Percentiles rank a stretch among this genome's conserved stretches.
Evolutionary conservation across 2,797 vertebrate genomes (phyloP).

Genomic region (Xenops minutus): DNA sequence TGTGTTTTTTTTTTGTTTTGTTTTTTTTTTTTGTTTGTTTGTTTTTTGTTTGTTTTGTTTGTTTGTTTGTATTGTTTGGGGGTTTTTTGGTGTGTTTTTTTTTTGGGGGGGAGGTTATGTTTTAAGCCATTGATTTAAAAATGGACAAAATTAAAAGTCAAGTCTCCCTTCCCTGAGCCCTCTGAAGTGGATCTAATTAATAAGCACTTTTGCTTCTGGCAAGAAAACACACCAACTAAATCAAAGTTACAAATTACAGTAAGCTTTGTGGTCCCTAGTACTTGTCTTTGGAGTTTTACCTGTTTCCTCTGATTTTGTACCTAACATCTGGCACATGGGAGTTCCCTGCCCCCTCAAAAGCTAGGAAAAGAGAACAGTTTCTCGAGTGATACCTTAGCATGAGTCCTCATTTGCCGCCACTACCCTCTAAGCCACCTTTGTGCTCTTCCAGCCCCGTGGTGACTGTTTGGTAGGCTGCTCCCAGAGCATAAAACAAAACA

Average conservation of each 20-base stretch:
- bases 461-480: not conserved
- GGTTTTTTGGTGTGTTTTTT: too few species aligned
- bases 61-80: not conserved
- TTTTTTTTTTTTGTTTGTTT: not conserved
- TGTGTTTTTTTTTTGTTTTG: not conserved
- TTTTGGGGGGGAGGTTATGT: too few species aligned
- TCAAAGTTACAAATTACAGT: not conserved
- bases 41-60: not conserved
- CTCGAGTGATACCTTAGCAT: not conserved
- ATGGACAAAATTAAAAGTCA: not conserved
- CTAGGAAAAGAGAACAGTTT: not conserved
- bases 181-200: not conserved
- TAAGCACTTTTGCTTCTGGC: not conserved
- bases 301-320: not conserved
- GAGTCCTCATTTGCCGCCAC: not conserved
- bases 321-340: not conserved
- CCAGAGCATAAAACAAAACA: constrained; percentile 32
- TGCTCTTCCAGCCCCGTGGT: not conserved
- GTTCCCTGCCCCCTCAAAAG: not conserved
- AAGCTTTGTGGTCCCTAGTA: not conserved
- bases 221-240: constrained; percentile 18
- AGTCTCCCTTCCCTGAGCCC: not conserved
- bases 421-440: not conserved
- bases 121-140: constrained; percentile 2
- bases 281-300: not conserved